phyloP scores from a whole-genome alignment of 1,140 invertebrate species.

The Achatina immaculata region DNA sequence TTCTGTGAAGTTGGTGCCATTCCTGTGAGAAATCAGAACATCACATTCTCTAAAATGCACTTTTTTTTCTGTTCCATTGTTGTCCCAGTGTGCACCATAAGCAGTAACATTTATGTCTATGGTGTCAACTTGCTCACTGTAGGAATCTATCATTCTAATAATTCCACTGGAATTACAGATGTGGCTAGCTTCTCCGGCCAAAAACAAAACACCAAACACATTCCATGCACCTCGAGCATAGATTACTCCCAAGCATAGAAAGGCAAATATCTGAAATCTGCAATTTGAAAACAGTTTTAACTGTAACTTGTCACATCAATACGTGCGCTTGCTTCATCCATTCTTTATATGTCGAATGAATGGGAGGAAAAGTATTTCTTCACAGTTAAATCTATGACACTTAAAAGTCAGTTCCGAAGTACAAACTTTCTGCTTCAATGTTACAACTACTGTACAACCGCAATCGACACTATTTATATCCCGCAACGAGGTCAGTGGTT shows the following conservation, averaged over 20 bases:
- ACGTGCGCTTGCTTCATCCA: neutral
- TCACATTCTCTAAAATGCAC: constrained; percentile 14
- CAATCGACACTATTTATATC: too few species aligned
- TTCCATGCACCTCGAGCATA: constrained; percentile 84
- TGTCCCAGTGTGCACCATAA: neutral
- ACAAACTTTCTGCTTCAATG: too few species aligned
- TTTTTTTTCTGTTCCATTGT: neutral
- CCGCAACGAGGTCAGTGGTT: too few species aligned
- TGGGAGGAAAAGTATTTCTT: too few species aligned
- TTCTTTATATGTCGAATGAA: constrained; percentile 10
- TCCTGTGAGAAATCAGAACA: neutral
- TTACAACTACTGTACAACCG: too few species aligned
- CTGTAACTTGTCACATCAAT: constrained; percentile 88
- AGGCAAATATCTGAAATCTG: constrained; percentile 86
- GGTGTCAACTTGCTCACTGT: neutral
- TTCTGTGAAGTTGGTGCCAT: constrained; percentile 16
- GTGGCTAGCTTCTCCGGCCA: constrained; percentile 53
- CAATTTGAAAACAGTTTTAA: constrained; percentile 90
- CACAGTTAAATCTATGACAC: too few species aligned
- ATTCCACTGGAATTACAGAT: constrained; percentile 35
- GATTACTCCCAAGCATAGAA: constrained; percentile 84
- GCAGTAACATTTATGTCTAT: neutral
- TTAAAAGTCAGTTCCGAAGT: too few species aligned
- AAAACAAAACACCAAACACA: constrained; percentile 82
- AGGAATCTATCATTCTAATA: neutral